These are phyloP conservation scores for Darevskia mixta DNA, from an alignment of 2,797 vertebrate species.

Conservation along the genomic window DNA sequence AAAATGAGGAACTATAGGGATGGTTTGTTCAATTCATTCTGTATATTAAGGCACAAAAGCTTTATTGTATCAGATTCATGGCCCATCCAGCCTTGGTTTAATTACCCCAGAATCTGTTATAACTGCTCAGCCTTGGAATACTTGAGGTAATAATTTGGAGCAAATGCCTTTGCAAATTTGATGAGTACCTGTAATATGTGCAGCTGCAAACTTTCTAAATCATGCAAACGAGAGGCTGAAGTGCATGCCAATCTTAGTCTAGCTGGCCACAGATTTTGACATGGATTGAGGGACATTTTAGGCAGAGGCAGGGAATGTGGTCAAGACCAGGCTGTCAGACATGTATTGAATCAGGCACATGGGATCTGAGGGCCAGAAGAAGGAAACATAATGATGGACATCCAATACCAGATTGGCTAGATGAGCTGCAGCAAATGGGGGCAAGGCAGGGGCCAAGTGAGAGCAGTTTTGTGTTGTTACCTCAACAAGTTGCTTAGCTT, in stretches of 20 bases:
- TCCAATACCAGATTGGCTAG: background rate
- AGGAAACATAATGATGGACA: background rate
- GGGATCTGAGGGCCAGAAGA: background rate
- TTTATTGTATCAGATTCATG: background rate
- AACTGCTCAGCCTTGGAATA: background rate
- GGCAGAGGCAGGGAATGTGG: background rate
- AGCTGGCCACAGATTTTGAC: background rate
- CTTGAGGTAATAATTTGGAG: background rate
- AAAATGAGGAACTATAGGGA: constrained; percentile 50
- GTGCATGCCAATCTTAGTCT: background rate
- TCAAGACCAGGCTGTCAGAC: background rate
- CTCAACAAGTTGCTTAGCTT: background rate
- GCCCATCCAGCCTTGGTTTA: background rate
- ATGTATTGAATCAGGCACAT: background rate
- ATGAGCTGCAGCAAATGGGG: no score
- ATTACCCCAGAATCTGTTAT: background rate
- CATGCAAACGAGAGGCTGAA: background rate
- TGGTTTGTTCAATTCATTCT: constrained; percentile 46
- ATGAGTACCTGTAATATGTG: background rate
- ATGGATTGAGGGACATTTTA: background rate
- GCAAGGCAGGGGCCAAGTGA: background rate
- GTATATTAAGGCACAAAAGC: background rate
- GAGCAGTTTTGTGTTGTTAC: background rate
- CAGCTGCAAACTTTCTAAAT: background rate
- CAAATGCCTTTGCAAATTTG: background rate